Base-by-base conservation (phyloP, 2,797 vertebrate species). In the Anableps anableps region DNA sequence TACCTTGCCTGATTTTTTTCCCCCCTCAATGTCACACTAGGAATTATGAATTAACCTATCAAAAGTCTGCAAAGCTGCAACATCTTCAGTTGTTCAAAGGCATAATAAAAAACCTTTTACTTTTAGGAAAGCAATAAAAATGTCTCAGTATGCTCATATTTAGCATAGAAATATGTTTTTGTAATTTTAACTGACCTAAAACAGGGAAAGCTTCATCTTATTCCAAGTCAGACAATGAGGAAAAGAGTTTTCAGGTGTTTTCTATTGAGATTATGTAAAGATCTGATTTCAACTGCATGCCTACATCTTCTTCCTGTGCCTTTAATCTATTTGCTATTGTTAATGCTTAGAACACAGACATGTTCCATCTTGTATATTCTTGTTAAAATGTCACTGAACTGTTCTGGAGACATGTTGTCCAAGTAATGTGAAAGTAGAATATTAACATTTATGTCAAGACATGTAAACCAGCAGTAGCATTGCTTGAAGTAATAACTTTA, bases 291-390 rank as follows among this genome's bases (percentile, higher is more conserved):
- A 41, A 9, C 36, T 36, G 55, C 72, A 60, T 5, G 0, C 66
- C 66, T 74, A 26, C 64, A 68, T 82, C 26, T 29, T 79, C 38
- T 29, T n/a, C 36, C 45, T 66, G 9, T n/a, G 48, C 47, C 3
- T 72, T 76, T 50, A 48, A 77, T 72, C 41, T 58, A 19, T 66
- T 53, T 31, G 11, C 17, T 29, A 48, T 78, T 10, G 17, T 74
- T n/a, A 48, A 43, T 4, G 1, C 13, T 16, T 19, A 47, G 36
- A 34, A 16, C 1, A 29, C 76, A 19, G 14, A 9, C 47, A 76
- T 68, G 29, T 68, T 76, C 38, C 45, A 34, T 73, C 38, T 76
- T 77, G 50, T 81, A 53, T 29, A 38, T 48, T 36, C 70, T 13
- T 76, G 45, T 72, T 66, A 26, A 60, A 48, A 70, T 48, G 16